These are phyloP conservation scores for Eleutherodactylus coqui DNA, from an alignment of 2,797 vertebrate species.

Conservation along the genomic window DNA sequence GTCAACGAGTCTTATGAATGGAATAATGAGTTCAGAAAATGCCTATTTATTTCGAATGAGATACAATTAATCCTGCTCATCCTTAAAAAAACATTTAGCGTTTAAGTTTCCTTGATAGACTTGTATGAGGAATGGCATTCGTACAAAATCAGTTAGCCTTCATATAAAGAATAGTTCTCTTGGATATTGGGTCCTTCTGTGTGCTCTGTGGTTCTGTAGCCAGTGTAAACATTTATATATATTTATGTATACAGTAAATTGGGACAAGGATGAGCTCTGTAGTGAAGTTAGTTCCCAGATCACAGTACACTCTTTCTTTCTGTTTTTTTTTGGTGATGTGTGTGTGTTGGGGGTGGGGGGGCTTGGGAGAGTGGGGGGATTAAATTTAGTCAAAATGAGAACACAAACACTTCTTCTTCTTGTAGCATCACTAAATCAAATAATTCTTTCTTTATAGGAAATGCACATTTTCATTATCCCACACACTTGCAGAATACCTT, in stretches of 20 bases:
- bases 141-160: conserved; percentile 40
- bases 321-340: neutral
- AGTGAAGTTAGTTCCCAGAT: conserved; percentile 37
- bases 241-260: conserved; percentile 54
- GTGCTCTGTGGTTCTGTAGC: conserved; percentile 45
- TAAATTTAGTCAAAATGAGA: conserved; percentile 40
- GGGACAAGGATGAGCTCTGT: conserved; percentile 50
- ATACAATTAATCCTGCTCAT: too few species aligned
- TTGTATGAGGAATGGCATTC: conserved; percentile 8
- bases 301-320: conserved; percentile 46
- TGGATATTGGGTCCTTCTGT: conserved; percentile 35
- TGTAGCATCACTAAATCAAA: conserved; percentile 14
- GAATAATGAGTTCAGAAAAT: too few species aligned
- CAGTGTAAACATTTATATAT: conserved; percentile 61
- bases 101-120: conserved; percentile 4
- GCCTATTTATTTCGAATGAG: too few species aligned
- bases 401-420: conserved; percentile 37
- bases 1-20: neutral
- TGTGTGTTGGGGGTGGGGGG: neutral
- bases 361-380: conserved; percentile 10
- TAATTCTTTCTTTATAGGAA: neutral
- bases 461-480: neutral
- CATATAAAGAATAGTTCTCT: conserved; percentile 46
- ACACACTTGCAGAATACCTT: neutral
- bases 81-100: conserved; percentile 14